A percentile compares a stretch with the other conserved stretches of the same genome.
phyloP scores from a whole-genome alignment of 2,113 vertebrate genomes.

The Platanista minor region DNA sequence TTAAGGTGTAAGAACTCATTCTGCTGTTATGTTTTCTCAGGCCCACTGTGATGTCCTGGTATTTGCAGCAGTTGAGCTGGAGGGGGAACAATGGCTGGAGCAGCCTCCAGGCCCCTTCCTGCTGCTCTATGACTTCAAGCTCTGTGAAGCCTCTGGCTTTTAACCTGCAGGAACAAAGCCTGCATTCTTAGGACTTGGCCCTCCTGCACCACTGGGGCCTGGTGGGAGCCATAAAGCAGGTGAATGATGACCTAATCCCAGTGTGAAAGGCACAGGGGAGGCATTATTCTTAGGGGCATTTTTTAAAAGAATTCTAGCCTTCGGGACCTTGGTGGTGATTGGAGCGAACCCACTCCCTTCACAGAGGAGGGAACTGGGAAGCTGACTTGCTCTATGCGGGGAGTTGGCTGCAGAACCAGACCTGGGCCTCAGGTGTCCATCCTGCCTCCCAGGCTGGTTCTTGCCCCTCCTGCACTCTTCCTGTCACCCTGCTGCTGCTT shows the following conservation, averaged over 20 bases:
- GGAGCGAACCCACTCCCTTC: not conserved
- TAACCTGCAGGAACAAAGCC: constrained; percentile 23
- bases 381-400: not conserved
- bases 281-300: not conserved
- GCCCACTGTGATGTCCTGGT: not conserved
- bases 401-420: not conserved
- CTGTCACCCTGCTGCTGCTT: not conserved
- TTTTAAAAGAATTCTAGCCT: not conserved
- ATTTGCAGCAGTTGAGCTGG: not conserved
- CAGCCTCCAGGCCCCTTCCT: not conserved
- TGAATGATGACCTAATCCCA: not conserved
- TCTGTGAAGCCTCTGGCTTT: constrained; percentile 5
- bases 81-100: not conserved
- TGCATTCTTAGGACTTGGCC: not conserved
- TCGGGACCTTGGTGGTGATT: not conserved
- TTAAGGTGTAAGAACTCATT: not conserved
- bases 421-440: not conserved
- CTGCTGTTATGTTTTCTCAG: not conserved
- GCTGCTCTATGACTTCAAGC: not conserved
- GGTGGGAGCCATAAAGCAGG: not conserved
- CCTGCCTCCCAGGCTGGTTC: not conserved
- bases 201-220: not conserved
- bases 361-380: not conserved
- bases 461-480: too few relatives aligned
- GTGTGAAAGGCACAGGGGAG: not conserved